Evolutionary conservation across 2,113 vertebrate genomes (phyloP), one percentile per base, ranked within the genome.

Genomic region (Syngnathus floridae): DNA sequence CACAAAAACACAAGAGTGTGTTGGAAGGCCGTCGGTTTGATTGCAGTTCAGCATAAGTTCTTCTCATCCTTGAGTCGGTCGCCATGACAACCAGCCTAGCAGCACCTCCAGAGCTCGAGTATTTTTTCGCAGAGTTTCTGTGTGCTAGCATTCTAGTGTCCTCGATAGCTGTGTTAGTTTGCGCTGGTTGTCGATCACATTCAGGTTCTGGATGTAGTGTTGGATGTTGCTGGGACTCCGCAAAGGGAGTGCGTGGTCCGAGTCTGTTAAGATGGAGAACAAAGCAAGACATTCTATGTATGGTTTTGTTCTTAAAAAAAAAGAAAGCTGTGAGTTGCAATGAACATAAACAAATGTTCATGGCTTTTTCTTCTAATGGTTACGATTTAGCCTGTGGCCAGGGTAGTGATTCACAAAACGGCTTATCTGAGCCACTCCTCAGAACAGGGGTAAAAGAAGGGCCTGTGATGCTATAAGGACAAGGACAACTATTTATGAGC

Each of bases 141-240:
- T 1, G 16, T 55, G 51, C 71, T 83, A 91, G 1, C 91, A 86
- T 66, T 97, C 95, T 31, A 93, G 75, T 45, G 88, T 87, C 10
- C 90, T 91, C 1, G 95, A 98, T 8, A 97, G 92, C 82, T 93
- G 87, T 7, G 94, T 93, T 45, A 98, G 91, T 67, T 88, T 93
- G 76, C 91, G 91, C 88, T 98, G 96, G 86, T 91, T 93, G 92
- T 98, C 93, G 26, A 95, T 95, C 81, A 95, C 94, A 62, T 86
- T 91, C 72, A 96, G 88, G 87, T 94, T 93, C 88, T 95, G 93
- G 73, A 96, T 84, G 71, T 94, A 95, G 0, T 92, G 92, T 56
- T 92, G 89, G 79, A 91, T 88, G 62, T 87, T 91, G 79, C 86
- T 79, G 10, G 91, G 88, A 79, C 70, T 94, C 62, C 91, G 83